These are phyloP conservation scores for Megamerina dolium DNA, from an alignment of 2,888 invertebrate species.

Conservation along the genomic window DNA sequence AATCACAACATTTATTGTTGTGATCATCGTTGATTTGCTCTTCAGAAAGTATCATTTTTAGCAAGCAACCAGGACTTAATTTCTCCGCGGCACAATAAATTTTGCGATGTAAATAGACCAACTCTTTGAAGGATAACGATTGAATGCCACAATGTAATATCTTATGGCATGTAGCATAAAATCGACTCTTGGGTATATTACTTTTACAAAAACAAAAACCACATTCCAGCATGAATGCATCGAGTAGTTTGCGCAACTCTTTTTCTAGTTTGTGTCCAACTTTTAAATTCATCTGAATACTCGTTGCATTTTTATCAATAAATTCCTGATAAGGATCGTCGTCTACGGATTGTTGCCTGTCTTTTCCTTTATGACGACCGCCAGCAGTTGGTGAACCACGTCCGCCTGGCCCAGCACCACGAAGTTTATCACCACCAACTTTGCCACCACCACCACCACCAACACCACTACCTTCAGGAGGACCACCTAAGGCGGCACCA, in stretches of 20 bases:
- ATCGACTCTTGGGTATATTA: slow-evolving; percentile 33
- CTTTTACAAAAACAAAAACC: slow-evolving; percentile 37
- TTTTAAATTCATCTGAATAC: slow-evolving; percentile 26
- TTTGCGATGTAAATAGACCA: slow-evolving; percentile 39
- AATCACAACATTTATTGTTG: slow-evolving; percentile 35
- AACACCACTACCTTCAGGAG: not conserved
- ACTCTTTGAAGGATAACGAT: slow-evolving; percentile 33
- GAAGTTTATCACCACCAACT: not conserved
- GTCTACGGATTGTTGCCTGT: not conserved
- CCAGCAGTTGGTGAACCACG: not conserved
- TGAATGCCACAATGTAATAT: slow-evolving; percentile 38
- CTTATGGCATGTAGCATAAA: slow-evolving; percentile 39
- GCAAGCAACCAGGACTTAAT: slow-evolving; percentile 35
- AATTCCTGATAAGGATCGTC: slow-evolving; percentile 25
- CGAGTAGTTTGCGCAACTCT: slow-evolving; percentile 35
- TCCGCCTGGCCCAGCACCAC: not conserved
- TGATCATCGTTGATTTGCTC: slow-evolving; percentile 8
- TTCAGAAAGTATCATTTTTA: slow-evolving; percentile 31
- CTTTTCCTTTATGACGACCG: not conserved
- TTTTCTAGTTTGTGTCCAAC: slow-evolving; percentile 33
- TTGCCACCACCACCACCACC: not conserved
- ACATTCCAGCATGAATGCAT: slow-evolving; percentile 36
- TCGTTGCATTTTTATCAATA: slow-evolving; percentile 27
- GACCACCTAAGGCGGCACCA: too few species aligned
- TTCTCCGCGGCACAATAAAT: slow-evolving; percentile 37